A percentile compares a stretch with the other conserved stretches of the same genome.
Conservation (phyloP, 2,888 invertebrate species). For the Eupithecia dodoneata region DNA sequence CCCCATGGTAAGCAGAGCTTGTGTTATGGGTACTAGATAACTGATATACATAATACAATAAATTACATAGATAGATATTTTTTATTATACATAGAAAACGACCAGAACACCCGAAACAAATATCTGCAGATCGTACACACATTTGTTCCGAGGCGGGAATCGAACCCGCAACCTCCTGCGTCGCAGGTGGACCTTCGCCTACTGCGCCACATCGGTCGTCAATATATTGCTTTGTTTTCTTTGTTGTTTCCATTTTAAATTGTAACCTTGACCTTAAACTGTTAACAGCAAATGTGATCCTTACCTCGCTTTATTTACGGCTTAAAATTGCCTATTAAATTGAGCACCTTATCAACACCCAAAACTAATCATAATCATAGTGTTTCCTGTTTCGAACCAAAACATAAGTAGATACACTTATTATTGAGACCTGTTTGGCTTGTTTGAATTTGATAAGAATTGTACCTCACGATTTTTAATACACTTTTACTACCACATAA, state of each 20-base stretch:
- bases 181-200: too few species aligned
- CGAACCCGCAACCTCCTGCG: too few species aligned
- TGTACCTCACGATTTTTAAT: neutral
- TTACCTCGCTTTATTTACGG: neutral
- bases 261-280: neutral
- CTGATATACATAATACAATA: too few species aligned
- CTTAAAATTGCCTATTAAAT: neutral
- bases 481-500: neutral
- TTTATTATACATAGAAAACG: too few species aligned
- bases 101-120: too few species aligned
- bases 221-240: neutral
- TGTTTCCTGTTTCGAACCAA: constrained; percentile 3
- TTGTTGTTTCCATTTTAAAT: neutral
- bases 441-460: neutral
- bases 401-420: neutral
- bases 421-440: neutral
- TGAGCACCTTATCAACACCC: neutral
- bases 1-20: too few species aligned
- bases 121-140: too few species aligned
- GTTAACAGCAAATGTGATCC: neutral
- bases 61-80: too few species aligned
- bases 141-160: too few species aligned
- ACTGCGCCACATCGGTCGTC: too few species aligned
- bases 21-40: too few species aligned
- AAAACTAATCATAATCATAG: neutral